Evolutionary conservation across 2,888 invertebrate genomes (phyloP).

Genomic region (Ashinkailepas kermadecensis): DNA sequence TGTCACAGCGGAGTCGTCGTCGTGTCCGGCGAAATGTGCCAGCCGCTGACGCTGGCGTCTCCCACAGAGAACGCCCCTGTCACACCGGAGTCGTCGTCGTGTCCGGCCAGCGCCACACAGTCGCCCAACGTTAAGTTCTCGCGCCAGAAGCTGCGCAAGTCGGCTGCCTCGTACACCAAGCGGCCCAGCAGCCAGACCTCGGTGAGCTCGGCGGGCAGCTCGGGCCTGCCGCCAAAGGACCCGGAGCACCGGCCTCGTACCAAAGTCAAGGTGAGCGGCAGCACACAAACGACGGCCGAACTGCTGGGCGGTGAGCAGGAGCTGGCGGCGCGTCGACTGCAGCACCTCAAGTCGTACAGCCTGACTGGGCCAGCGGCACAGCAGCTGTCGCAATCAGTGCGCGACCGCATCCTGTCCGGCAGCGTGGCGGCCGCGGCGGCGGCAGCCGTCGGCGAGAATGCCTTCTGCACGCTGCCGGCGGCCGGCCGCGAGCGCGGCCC

Average conservation of each 20-base stretch:
- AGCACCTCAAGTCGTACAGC: conserved; percentile 64
- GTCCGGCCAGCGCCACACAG: not conserved
- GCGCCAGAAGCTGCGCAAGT: conserved; percentile 11
- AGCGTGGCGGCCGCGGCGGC: conserved; percentile 70
- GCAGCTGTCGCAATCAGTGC: conserved; percentile 75
- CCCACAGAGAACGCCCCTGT: not conserved
- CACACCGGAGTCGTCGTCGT: not conserved
- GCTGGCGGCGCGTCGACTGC: not conserved
- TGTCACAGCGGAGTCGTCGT: not conserved
- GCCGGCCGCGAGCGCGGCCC: conserved; percentile 33
- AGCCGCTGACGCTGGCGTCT: not conserved
- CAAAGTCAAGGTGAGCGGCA: conserved; percentile 73
- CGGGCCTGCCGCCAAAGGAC: conserved; percentile 14
- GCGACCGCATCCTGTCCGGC: conserved; percentile 68
- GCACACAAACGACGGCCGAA: conserved; percentile 70
- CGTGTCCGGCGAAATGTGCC: not conserved
- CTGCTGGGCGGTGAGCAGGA: conserved; percentile 30
- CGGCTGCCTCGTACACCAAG: not conserved
- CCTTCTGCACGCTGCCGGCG: conserved; percentile 30
- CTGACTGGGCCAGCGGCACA: conserved; percentile 75
- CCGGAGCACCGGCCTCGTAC: conserved; percentile 35
- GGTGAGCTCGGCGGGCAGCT: conserved; percentile 13
- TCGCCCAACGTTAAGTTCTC: conserved; percentile 5
- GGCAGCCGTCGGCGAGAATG: conserved; percentile 41
- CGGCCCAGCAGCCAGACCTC: conserved; percentile 15